A percentile compares a stretch with the other conserved stretches of the same genome.
These are phyloP conservation scores for Chymomyza amoena DNA, from an alignment of 2,888 invertebrate genomes.

Conservation along the genomic window DNA sequence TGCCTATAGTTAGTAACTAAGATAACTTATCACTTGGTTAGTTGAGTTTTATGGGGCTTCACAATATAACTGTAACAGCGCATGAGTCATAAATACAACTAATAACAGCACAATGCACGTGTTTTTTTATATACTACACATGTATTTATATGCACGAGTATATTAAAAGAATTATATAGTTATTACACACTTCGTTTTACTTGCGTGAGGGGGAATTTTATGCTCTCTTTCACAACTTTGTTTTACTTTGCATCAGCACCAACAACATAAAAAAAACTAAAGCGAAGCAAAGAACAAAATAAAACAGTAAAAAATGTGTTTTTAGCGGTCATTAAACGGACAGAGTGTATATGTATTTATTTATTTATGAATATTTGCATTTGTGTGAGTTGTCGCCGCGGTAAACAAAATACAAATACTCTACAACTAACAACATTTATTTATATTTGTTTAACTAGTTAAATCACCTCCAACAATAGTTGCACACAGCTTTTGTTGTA, in stretches of 20 bases:
- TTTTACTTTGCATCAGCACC: neutral
- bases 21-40: neutral
- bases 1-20: neutral
- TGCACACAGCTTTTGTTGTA: neutral
- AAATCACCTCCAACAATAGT: neutral
- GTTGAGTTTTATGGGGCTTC: neutral
- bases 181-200: neutral
- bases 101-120: neutral
- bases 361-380: neutral
- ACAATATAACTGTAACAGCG: neutral
- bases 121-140: neutral
- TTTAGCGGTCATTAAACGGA: slow-evolving; percentile 10
- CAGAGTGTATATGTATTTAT: neutral
- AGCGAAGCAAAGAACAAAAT: slow-evolving; percentile 27
- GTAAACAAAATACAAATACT: slow-evolving; percentile 23
- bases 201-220: neutral
- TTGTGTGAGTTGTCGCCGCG: neutral
- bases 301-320: slow-evolving; percentile 14
- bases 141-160: neutral
- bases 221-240: neutral
- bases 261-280: slow-evolving; percentile 36
- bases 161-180: neutral
- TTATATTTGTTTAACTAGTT: neutral
- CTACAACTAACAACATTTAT: neutral
- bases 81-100: neutral